Conservation (phyloP, 2,113 vertebrate genomes). For the Ceyx cyanopectus region DNA sequence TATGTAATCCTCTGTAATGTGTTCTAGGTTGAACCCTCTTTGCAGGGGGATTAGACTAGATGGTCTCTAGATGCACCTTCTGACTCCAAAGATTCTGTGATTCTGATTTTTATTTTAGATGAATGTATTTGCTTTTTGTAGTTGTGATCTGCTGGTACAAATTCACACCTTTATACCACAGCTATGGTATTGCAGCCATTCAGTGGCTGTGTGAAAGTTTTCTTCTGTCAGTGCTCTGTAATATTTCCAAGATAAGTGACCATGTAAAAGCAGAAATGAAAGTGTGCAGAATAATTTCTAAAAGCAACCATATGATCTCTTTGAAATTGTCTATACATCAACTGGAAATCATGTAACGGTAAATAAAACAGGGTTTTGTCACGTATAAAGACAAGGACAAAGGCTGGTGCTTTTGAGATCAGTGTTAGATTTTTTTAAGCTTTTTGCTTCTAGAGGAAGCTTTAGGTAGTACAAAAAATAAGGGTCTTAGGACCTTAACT, state of each 20-base stretch:
- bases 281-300: not conserved
- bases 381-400: not conserved
- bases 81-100: no score
- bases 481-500: not conserved
- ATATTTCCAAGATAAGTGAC: not conserved
- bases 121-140: conserved; percentile 49
- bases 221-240: not conserved
- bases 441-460: not conserved
- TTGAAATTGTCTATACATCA: not conserved
- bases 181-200: not conserved
- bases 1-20: no score
- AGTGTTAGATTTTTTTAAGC: not conserved
- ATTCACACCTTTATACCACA: conserved; percentile 5
- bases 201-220: not conserved
- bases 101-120: conserved; percentile 34
- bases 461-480: not conserved
- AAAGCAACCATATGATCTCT: not conserved
- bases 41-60: no score
- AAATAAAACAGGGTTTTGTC: not conserved
- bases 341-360: not conserved
- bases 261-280: conserved; percentile 12
- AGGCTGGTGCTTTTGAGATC: accelerated
- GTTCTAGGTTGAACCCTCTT: no score
- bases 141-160: conserved; percentile 17
- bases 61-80: no score